phyloP scores from a whole-genome alignment of 2,888 invertebrate genomes.

The Calliopum simillimum region DNA sequence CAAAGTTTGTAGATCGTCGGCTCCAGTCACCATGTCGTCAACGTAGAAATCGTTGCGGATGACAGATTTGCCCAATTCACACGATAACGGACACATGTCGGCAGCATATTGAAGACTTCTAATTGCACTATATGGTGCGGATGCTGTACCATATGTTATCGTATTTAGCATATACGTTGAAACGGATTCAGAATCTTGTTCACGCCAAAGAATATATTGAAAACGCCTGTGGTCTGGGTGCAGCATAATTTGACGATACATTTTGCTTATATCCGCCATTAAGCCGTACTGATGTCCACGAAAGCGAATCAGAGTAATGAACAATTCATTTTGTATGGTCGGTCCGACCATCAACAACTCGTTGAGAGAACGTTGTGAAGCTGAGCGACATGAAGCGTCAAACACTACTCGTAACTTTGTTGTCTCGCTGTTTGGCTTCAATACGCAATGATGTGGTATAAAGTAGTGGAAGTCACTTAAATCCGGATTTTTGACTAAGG shows the following conservation, averaged over 20 bases:
- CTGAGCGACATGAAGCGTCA: neutral
- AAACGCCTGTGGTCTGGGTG: neutral
- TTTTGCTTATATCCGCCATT: neutral
- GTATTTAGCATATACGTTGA: neutral
- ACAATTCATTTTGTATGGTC: neutral
- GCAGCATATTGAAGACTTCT: constrained; percentile 33
- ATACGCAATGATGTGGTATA: constrained; percentile 3
- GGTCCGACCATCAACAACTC: neutral
- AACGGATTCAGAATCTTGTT: neutral
- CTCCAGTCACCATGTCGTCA: constrained; percentile 44
- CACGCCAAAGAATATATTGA: neutral
- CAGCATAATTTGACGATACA: neutral
- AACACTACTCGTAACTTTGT: constrained; percentile 8
- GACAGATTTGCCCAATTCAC: constrained; percentile 39
- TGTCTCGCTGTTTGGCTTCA: neutral
- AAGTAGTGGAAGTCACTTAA: neutral
- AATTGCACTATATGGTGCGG: constrained; percentile 41
- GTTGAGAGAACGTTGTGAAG: neutral
- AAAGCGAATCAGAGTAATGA: neutral
- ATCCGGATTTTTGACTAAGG: neutral
- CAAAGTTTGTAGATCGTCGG: neutral
- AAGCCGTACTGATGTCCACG: neutral
- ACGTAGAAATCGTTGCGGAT: constrained; percentile 47
- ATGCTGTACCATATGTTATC: constrained; percentile 30
- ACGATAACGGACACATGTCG: constrained; percentile 32